Base-by-base conservation (phyloP, 2,113 vertebrate genomes). In the Callopanchax toddi region DNA sequence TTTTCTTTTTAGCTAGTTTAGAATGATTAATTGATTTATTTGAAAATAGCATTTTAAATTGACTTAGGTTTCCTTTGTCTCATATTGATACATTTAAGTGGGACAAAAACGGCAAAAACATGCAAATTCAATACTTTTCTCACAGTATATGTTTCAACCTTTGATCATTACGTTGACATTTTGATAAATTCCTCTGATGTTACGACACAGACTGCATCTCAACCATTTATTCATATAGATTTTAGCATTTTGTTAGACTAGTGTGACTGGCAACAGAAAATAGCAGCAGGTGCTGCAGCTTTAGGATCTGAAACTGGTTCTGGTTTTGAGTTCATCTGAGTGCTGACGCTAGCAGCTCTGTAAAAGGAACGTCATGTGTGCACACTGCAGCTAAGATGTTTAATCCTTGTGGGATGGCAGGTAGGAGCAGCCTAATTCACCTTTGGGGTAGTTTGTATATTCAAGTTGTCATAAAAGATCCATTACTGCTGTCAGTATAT, bases 381-480 rank as follows among this genome's bases (percentile, higher is more conserved):
- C 62, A 40, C 39, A 61, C 67, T 76, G 49, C 26, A 67, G 58
- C 59, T 1, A 4, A 53, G 45, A 49, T 69, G 17, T 60, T 81
- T 59, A 67, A 71, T 69, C 70, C 56, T 67, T 22, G 36, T 21
- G n/a, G 54, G 25, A 50, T 63, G 48, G 17, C 68, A 69, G 76
- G 67, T 65, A 72, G 76, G 36, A 72, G 67, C 60, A 56, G 50
- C 42, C 50, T 68, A 55, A 64, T 78, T 76, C 58, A 73, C 57
- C 60, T 71, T 74, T 16, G 60, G n/a, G 44, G 60, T 49, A 55
- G 76, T 66, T 55, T 73, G 54, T 79, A 39, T 72, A 78, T 74
- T 58, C 54, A 73, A 48, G 56, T 42, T 58, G 57, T 57, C 57
- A 62, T 72, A 70, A 70, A 81, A 76, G 69, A 77, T 62, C 34